phyloP scores from a whole-genome alignment of 2,888 invertebrate species.

The Eupithecia subumbrata region DNA sequence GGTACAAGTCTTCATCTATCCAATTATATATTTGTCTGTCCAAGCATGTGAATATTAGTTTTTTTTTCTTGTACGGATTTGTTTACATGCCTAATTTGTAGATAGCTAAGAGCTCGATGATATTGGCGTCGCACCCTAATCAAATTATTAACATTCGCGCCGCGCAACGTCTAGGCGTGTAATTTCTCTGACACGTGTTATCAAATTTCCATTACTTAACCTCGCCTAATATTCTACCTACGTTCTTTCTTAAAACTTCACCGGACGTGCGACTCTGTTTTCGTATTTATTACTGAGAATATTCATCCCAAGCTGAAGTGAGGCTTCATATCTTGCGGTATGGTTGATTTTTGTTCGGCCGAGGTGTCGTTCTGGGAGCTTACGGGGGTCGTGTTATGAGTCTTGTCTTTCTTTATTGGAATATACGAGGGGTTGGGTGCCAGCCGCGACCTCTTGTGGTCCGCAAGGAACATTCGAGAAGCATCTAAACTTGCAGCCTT shows the following conservation, averaged over 20 bases:
- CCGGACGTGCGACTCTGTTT: slow-evolving; percentile 70
- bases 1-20: no score
- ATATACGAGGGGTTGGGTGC: slow-evolving; percentile 65
- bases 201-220: slow-evolving; percentile 66
- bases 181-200: slow-evolving; percentile 57
- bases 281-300: slow-evolving; percentile 65
- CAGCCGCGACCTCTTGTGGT: slow-evolving; percentile 41
- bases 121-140: slow-evolving; percentile 40
- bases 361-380: slow-evolving; percentile 76
- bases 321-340: slow-evolving; percentile 41
- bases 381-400: slow-evolving; percentile 75
- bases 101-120: neutral
- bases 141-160: slow-evolving; percentile 63
- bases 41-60: neutral
- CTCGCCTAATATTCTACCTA: slow-evolving; percentile 65
- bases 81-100: neutral
- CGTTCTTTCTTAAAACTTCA: slow-evolving; percentile 68
- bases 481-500: slow-evolving; percentile 20
- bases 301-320: slow-evolving; percentile 29
- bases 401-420: slow-evolving; percentile 79
- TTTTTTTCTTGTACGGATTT: no score
- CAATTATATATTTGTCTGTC: no score
- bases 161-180: slow-evolving; percentile 47
- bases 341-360: slow-evolving; percentile 56
- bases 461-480: slow-evolving; percentile 31